Base-by-base conservation (phyloP, 2,113 vertebrate species). In the Crotalus tigris region DNA sequence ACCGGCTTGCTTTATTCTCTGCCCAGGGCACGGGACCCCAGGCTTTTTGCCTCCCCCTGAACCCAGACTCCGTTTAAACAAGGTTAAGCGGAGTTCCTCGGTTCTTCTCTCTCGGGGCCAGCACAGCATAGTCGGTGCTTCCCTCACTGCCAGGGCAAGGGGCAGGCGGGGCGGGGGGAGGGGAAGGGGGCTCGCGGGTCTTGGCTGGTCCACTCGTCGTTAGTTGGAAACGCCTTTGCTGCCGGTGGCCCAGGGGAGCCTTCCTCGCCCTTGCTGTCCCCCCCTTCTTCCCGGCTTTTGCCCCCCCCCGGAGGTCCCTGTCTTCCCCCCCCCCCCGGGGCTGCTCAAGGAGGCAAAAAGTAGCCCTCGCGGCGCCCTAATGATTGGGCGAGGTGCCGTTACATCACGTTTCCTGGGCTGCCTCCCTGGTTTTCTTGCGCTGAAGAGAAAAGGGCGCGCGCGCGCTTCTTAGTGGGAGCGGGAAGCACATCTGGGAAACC, bases 371-470 rank as follows among this genome's bases (percentile, higher is more conserved):
- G 94, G 94, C 94, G 95, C 95, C 93, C 53, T 33, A 61, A 88
- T 85, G 96, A 96, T 97, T 97, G 97, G 97, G 94, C 92, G 96
- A 93, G 92, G 95, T 95, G 90, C 93, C 95, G 94, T 97, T 94
- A 97, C 96, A 96, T 95, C 96, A 96, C 91, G 94, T 91, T 93
- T 92, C 94, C 96, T 87, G 94, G 95, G 91, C 93, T 92, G 93
- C 93, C 91, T 44, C 3, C 87, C 90, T 17, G 90, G 2, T 89
- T 55, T 12, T 13, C 57, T 23, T 3, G 87, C 87, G 29, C 8
- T 26, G 69, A 75, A 54, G 87, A 94, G 94, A 93, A 95, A 96
- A 96, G 96, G 95, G 96, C 87, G 96, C 92, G 96, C 95, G 96
- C 95, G 96, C 49, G 87, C 69, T 21, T 24, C 24, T 95, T 94